Percentiles rank a stretch among this genome's conserved stretches.
phyloP scores from a whole-genome alignment of 2,888 invertebrate genomes.

The Nephrocerus scutellatus region DNA sequence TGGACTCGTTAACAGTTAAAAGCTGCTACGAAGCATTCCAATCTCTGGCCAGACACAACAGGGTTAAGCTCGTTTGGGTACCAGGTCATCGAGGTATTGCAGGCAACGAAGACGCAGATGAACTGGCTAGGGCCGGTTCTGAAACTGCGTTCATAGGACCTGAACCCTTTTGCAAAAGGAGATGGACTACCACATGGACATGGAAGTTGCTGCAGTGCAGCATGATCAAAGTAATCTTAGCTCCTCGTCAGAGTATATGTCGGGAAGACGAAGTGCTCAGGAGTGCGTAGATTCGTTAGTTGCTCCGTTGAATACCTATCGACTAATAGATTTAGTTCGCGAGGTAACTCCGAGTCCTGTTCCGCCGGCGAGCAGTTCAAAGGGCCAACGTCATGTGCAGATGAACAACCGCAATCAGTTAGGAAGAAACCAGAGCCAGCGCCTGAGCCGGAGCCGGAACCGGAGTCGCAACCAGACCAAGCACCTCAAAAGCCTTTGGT shows the following conservation, averaged over 20 bases:
- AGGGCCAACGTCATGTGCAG: constrained; percentile 33
- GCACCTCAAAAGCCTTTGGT: constrained; percentile 14
- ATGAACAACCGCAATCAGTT: constrained; percentile 38
- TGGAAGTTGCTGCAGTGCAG: constrained; percentile 35
- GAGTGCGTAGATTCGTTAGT: constrained; percentile 54
- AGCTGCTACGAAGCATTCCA: too few species aligned
- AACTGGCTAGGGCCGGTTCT: too few species aligned
- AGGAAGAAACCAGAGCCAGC: constrained; percentile 25
- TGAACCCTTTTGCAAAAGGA: too few species aligned
- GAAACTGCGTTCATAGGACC: too few species aligned
- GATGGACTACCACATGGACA: constrained; percentile 39
- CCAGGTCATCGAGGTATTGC: too few species aligned
- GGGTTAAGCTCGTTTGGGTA: too few species aligned
- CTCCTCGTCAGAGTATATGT: constrained; percentile 32
- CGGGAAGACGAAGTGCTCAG: constrained; percentile 50
- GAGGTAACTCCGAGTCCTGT: constrained; percentile 49
- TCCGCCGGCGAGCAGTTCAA: constrained; percentile 35
- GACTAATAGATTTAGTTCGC: constrained; percentile 52
- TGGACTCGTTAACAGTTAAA: too few species aligned
- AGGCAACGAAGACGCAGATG: too few species aligned
- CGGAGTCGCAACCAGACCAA: constrained; percentile 4
- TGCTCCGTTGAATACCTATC: constrained; percentile 53
- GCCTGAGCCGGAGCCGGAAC: constrained; percentile 17
- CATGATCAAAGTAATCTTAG: constrained; percentile 30
- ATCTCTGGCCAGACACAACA: too few species aligned